phyloP scores from a whole-genome alignment of 2,888 invertebrate species.

The Cataglyphis livida region DNA sequence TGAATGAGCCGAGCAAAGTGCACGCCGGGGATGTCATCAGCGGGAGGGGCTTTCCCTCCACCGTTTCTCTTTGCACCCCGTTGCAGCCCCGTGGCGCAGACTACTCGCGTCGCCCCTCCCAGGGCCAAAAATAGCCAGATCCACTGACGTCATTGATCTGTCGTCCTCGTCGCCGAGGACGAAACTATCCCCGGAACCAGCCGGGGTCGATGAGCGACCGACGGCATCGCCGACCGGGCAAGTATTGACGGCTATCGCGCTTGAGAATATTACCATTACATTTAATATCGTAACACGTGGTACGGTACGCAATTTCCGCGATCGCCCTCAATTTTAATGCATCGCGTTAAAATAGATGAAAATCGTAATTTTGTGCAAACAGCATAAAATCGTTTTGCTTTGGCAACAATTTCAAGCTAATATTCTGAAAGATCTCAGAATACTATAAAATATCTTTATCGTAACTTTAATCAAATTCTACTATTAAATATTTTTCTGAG shows the following conservation, averaged over 20 bases:
- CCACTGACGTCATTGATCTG: slow-evolving; percentile 80
- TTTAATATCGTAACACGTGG: slow-evolving; percentile 65
- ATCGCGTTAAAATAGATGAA: slow-evolving; percentile 24
- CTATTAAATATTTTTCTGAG: not conserved
- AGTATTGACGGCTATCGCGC: slow-evolving; percentile 55
- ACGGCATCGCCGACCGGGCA: slow-evolving; percentile 59
- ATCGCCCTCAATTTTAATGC: slow-evolving; percentile 28
- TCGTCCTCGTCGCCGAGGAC: slow-evolving; percentile 62
- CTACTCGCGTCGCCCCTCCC: slow-evolving; percentile 61
- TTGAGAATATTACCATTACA: slow-evolving; percentile 60
- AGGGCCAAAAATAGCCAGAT: slow-evolving; percentile 77
- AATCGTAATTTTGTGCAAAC: not conserved
- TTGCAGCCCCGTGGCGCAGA: slow-evolving; percentile 52
- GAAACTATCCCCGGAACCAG: slow-evolving; percentile 68
- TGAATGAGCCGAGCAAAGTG: slow-evolving; percentile 74
- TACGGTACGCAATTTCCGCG: slow-evolving; percentile 28
- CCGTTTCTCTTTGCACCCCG: not conserved
- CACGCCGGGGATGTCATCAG: slow-evolving; percentile 72
- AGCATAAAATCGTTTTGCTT: not conserved
- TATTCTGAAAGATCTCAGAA: not conserved
- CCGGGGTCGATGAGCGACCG: slow-evolving; percentile 28
- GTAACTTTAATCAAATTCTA: not conserved
- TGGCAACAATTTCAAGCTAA: not conserved
- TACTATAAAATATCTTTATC: not conserved
- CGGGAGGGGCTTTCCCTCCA: slow-evolving; percentile 44